Conservation (phyloP, 2,113 vertebrate genomes). For the Rhinichthys klamathensis region DNA sequence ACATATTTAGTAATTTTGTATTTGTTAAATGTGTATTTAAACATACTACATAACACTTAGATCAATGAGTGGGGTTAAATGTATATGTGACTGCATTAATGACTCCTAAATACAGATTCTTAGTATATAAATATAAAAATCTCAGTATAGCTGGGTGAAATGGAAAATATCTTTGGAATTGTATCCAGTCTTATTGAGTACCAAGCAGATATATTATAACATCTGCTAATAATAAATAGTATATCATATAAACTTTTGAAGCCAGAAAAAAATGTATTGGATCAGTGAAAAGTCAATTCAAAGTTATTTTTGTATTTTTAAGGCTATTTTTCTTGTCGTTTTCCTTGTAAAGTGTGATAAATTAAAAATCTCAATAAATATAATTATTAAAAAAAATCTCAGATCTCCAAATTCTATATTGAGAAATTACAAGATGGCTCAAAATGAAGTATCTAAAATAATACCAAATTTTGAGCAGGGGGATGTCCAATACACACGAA, state of each 20-base stretch:
- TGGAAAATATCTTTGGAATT: background rate
- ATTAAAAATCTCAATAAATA: background rate
- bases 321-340: too few relatives aligned
- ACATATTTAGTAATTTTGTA: background rate
- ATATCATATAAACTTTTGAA: too few relatives aligned
- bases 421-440: background rate
- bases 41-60: background rate
- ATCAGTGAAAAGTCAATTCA: too few relatives aligned
- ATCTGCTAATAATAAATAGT: too few relatives aligned
- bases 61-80: background rate
- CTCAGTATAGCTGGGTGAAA: background rate
- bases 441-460: background rate
- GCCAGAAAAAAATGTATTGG: too few relatives aligned
- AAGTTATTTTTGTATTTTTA: too few relatives aligned
- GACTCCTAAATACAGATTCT: background rate
- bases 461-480: background rate
- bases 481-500: background rate
- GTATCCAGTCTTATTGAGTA: too few relatives aligned
- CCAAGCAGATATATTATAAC: too few relatives aligned
- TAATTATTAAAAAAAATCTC: background rate
- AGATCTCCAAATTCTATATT: background rate
- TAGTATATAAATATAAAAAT: background rate
- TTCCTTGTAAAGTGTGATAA: background rate
- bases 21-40: background rate
- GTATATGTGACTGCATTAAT: background rate